These are phyloP conservation scores for Zhuqinia jingwanae DNA, from an alignment of 2,888 invertebrate species.

Conservation along the genomic window DNA sequence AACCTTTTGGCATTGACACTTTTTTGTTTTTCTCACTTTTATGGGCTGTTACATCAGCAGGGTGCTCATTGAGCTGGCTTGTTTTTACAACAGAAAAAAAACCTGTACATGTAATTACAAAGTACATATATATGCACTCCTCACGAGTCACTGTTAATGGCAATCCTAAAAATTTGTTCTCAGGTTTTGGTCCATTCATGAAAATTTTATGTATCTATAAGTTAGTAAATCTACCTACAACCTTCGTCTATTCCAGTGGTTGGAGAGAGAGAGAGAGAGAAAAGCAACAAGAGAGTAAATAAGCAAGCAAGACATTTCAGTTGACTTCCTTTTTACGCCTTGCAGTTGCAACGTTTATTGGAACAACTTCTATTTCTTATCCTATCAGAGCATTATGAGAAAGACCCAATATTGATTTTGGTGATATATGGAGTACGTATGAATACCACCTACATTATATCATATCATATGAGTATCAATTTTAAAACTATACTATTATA, in stretches of 20 bases:
- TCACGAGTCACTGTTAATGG: not conserved
- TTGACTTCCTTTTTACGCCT: too few species aligned
- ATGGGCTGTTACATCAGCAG: slow-evolving; percentile 65
- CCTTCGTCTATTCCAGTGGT: too few species aligned
- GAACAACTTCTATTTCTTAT: too few species aligned
- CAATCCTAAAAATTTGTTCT: not conserved
- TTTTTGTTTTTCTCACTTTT: slow-evolving; percentile 71
- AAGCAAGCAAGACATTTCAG: not conserved
- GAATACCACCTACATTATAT: too few species aligned
- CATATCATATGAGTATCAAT: too few species aligned
- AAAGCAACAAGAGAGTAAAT: not conserved
- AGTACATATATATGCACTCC: not conserved
- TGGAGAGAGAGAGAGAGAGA: too few species aligned
- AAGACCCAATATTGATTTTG: too few species aligned
- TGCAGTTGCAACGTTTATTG: not conserved
- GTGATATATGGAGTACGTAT: too few species aligned
- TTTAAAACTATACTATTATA: not conserved
- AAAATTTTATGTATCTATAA: slow-evolving; percentile 6
- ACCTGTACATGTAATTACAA: slow-evolving; percentile 24
- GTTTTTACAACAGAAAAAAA: slow-evolving; percentile 59
- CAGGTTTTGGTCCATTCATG: slow-evolving; percentile 28
- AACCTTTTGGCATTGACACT: slow-evolving; percentile 67
- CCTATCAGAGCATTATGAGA: too few species aligned
- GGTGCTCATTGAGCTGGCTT: slow-evolving; percentile 46
- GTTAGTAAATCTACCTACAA: too few species aligned